Evolutionary conservation across 2,888 invertebrate genomes (phyloP).

Genomic region (Apodemia zela): DNA sequence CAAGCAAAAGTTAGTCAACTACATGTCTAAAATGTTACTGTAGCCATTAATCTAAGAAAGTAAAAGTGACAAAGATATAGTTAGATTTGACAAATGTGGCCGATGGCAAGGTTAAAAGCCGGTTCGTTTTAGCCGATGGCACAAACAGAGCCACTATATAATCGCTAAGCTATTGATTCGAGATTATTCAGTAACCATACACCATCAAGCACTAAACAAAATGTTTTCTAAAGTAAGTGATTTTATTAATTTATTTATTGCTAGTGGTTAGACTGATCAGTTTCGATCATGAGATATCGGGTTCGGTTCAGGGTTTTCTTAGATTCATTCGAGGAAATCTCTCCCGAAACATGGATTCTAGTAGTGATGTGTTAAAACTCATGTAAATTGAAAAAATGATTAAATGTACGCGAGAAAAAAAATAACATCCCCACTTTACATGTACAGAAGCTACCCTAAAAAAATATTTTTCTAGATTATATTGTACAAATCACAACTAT

Average conservation of each 20-base stretch:
- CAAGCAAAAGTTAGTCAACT: too few species aligned
- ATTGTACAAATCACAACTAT: too few species aligned
- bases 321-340: too few species aligned
- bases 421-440: too few species aligned
- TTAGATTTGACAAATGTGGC: slow-evolving; percentile 27
- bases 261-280: too few species aligned
- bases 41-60: slow-evolving; percentile 18
- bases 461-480: too few species aligned
- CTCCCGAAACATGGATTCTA: slow-evolving; percentile 1
- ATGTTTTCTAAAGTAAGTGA: slow-evolving; percentile 60
- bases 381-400: too few species aligned
- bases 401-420: too few species aligned
- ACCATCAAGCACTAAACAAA: slow-evolving; percentile 42
- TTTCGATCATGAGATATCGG: neutral
- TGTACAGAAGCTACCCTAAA: too few species aligned
- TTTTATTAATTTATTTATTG: neutral
- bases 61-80: slow-evolving; percentile 20
- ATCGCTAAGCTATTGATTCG: slow-evolving; percentile 17
- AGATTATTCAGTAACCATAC: slow-evolving; percentile 41
- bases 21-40: too few species aligned
- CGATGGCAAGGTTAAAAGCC: slow-evolving; percentile 30
- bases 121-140: slow-evolving; percentile 28
- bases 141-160: slow-evolving; percentile 26
- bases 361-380: neutral
- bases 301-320: too few species aligned